phyloP scores from a whole-genome alignment of 2,797 vertebrate species.

The Echiichthys vipera region DNA sequence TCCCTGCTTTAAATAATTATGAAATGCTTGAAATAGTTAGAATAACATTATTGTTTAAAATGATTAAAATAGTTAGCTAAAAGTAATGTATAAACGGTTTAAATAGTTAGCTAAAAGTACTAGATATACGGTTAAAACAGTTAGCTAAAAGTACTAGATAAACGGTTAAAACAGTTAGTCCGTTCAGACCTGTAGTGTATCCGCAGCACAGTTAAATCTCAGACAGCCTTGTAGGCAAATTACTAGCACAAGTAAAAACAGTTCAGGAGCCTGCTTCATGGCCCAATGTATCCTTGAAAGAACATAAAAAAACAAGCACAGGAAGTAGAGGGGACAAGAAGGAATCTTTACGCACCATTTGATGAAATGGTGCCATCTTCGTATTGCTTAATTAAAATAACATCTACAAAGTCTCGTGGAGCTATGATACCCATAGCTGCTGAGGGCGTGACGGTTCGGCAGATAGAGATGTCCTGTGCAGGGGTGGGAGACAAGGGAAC shows the following conservation, averaged over 20 bases:
- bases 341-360: conserved; percentile 84
- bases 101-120: too few relatives aligned
- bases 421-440: conserved; percentile 95
- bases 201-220: not conserved
- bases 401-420: conserved; percentile 95
- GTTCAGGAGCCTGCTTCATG: not conserved
- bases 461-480: conserved; percentile 86
- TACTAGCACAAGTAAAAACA: not conserved
- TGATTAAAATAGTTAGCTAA: too few relatives aligned
- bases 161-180: not conserved
- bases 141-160: too few relatives aligned
- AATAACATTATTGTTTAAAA: too few relatives aligned
- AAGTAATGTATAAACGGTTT: too few relatives aligned
- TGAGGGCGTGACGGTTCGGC: conserved; percentile 91
- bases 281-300: not conserved
- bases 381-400: conserved; percentile 87
- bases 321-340: conserved; percentile 8
- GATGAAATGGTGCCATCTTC: conserved; percentile 92
- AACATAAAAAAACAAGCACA: conserved; percentile 4
- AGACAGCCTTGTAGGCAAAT: not conserved
- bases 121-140: too few relatives aligned
- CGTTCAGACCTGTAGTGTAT: not conserved
- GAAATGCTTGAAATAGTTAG: too few relatives aligned
- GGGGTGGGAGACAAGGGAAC: conserved; percentile 44
- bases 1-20: too few relatives aligned